Base-by-base conservation (phyloP, 2,888 invertebrate genomes). In the Clunio marinus region DNA sequence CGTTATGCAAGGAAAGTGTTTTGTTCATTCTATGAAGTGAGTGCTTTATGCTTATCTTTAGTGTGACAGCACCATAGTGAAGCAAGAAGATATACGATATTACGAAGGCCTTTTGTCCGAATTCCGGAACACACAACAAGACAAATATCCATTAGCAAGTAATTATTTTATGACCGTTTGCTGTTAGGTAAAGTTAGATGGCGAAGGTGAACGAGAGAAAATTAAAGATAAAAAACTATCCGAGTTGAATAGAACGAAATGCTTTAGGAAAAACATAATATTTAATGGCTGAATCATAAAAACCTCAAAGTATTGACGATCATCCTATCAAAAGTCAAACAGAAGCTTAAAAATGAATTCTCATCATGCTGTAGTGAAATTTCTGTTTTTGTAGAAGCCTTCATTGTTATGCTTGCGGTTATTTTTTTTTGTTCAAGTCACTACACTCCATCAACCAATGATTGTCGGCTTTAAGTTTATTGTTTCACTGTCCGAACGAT, bases 101-200 rank as follows among this genome's bases (percentile, higher is more conserved):
- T n/a, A n/a, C 13, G 57, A 13, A 10, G 25, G 27, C 51, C 17
- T 17, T n/a, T 51, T 22, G 7, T 51, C 20, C 4, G 10, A 7
- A 32, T 57, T 8, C 57, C 57, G 57, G 27, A 57, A 24, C 57
- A 45, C 41, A 41, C 15, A 55, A 66, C 55, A 66, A 66, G 32
- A 28, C 28, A 66, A 66, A 66, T 46, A 66, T 66, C 66, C 66
- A 66, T 66, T 66, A 66, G 66, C 66, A 51, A 66, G 66, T 55
- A 66, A 66, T 66, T 66, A 66, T 66, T 66, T 66, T 66, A 66
- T 55, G 66, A 66, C 66, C 66, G 8, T 7, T 28, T 22, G 45
- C 17, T 25, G 28, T n/a, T n/a, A n/a, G n/a, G n/a, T 20, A 63
- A 10, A 41, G 55, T 7, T 13, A 51, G 17, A 4, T 17, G 51